These are phyloP conservation scores for Fulica atra DNA, from an alignment of 2,113 vertebrate species.

Conservation along the genomic window DNA sequence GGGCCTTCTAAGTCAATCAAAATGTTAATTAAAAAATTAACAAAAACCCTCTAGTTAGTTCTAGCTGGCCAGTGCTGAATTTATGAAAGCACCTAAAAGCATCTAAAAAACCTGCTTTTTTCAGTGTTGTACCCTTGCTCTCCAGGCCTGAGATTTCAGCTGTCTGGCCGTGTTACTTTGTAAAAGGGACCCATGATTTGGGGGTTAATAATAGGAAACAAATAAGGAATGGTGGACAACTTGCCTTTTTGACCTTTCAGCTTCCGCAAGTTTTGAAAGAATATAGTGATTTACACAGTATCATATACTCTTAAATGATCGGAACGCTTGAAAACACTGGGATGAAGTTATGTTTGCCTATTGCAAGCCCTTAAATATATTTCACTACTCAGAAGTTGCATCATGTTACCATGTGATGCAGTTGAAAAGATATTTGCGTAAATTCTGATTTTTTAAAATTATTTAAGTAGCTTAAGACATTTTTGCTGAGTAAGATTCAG, in stretches of 20 bases:
- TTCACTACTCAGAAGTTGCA: background rate
- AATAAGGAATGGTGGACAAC: background rate
- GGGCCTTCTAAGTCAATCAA: background rate
- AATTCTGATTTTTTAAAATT: background rate
- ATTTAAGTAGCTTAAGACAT: background rate
- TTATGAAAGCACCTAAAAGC: background rate
- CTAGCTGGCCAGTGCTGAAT: background rate
- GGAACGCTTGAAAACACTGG: background rate
- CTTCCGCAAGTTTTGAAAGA: background rate
- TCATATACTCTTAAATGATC: background rate
- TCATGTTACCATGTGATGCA: background rate
- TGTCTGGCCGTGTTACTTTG: background rate
- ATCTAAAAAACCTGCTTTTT: background rate
- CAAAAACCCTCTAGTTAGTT: background rate
- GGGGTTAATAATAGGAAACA: constrained; percentile 2
- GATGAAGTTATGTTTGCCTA: background rate
- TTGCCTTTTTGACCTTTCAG: background rate
- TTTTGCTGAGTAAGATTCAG: background rate
- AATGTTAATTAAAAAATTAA: background rate
- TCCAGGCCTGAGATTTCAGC: background rate
- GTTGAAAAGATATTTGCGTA: background rate
- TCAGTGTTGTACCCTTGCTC: background rate
- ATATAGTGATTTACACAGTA: background rate
- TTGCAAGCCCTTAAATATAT: background rate
- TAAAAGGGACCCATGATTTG: background rate